Percentiles rank a stretch among this genome's conserved stretches.
Conservation (phyloP, 2,113 vertebrate species). For the Anas platyrhynchos region DNA sequence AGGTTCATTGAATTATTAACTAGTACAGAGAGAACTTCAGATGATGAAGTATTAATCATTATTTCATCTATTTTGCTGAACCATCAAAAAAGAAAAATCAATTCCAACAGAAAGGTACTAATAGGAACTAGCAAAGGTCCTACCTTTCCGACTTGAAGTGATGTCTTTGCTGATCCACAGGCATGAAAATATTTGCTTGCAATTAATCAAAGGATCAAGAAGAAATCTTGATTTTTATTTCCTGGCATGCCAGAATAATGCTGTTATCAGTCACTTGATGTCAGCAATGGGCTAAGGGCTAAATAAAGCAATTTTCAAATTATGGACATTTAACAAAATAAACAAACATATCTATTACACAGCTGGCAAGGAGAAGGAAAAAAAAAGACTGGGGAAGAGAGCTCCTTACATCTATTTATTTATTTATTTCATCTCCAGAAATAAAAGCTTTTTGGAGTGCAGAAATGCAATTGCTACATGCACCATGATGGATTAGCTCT, state of each 20-base stretch:
- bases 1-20: slow-evolving; percentile 51
- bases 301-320: slow-evolving; percentile 72
- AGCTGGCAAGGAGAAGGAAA: not conserved
- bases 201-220: slow-evolving; percentile 70
- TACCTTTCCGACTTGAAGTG: not conserved
- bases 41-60: slow-evolving; percentile 69
- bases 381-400: slow-evolving; percentile 13
- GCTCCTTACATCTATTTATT: slow-evolving; percentile 52
- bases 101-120: slow-evolving; percentile 14
- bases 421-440: slow-evolving; percentile 72
- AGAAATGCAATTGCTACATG: slow-evolving; percentile 62
- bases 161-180: slow-evolving; percentile 32
- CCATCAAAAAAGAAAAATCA: not conserved
- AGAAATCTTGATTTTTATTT: slow-evolving; percentile 31
- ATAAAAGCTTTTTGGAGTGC: slow-evolving; percentile 44
- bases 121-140: slow-evolving; percentile 36
- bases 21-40: slow-evolving; percentile 42
- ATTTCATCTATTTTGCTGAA: slow-evolving; percentile 61
- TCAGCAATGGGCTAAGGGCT: slow-evolving; percentile 46
- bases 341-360: slow-evolving; percentile 47
- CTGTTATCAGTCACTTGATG: slow-evolving; percentile 42
- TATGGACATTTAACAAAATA: slow-evolving; percentile 66
- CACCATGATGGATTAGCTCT: slow-evolving; percentile 70
- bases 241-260: slow-evolving; percentile 27
- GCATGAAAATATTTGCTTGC: slow-evolving; percentile 53